phyloP scores from a whole-genome alignment of 2,888 invertebrate genomes.

The Epinotia nisella region DNA sequence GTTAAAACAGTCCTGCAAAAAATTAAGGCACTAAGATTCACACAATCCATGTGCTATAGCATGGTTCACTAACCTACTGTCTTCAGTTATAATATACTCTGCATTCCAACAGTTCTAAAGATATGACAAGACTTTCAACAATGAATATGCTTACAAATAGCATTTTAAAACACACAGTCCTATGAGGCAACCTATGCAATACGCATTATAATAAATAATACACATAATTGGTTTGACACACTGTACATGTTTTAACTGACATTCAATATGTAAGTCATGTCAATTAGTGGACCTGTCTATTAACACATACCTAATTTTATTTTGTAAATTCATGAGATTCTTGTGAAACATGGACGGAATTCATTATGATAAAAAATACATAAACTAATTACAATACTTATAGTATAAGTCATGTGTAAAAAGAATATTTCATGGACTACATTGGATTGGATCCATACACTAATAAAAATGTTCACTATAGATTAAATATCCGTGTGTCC shows the following conservation, averaged over 20 bases:
- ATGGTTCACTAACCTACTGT: background rate
- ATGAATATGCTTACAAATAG: background rate
- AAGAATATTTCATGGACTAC: background rate
- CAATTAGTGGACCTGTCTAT: background rate
- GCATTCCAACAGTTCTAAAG: background rate
- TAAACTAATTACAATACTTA: slow-evolving; percentile 24
- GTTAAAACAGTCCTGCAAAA: slow-evolving; percentile 16
- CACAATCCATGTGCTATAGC: background rate
- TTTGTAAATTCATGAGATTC: slow-evolving; percentile 26
- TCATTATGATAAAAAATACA: slow-evolving; percentile 6
- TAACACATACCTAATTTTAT: background rate
- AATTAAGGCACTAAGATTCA: slow-evolving; percentile 25
- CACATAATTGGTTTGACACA: background rate
- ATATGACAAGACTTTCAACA: background rate
- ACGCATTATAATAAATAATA: background rate
- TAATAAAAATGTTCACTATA: background rate
- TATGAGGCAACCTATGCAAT: background rate
- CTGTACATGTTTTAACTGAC: background rate
- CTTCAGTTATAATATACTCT: background rate
- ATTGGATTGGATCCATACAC: slow-evolving; percentile 8
- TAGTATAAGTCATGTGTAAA: background rate
- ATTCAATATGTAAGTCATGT: background rate
- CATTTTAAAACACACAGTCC: background rate
- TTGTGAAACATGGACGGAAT: slow-evolving; percentile 32
- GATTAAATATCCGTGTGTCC: slow-evolving; percentile 90